Percentiles rank a stretch among this genome's conserved stretches.
These are phyloP conservation scores for Drosophila guanche DNA, from an alignment of 1,140 invertebrate species.

Conservation along the genomic window DNA sequence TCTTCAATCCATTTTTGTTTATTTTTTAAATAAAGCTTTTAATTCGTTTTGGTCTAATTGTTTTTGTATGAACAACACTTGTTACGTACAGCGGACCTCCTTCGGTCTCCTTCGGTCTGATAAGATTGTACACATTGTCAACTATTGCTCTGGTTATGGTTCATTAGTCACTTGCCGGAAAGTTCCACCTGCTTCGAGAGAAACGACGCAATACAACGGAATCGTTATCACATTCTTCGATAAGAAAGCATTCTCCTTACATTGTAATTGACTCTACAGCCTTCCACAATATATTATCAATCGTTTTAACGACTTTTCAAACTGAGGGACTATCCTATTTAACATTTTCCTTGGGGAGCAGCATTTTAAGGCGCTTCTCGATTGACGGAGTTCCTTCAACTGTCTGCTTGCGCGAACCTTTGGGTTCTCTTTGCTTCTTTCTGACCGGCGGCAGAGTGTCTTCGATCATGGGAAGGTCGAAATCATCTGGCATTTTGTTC, in stretches of 20 bases:
- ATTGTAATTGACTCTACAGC: conserved; percentile 22
- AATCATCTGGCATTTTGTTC: conserved; percentile 68
- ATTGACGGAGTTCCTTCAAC: conserved; percentile 3
- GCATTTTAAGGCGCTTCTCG: conserved; percentile 53
- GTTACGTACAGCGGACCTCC: conserved; percentile 25
- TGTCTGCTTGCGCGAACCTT: background rate
- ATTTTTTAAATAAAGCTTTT: conserved; percentile 40
- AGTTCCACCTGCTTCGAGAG: conserved; percentile 7
- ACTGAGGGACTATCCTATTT: background rate
- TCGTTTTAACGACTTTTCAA: background rate
- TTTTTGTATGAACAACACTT: conserved; percentile 28
- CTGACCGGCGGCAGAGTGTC: conserved; percentile 9
- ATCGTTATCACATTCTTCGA: conserved; percentile 4
- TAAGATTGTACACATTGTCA: conserved; percentile 24
- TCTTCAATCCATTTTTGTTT: conserved; percentile 18
- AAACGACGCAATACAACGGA: conserved; percentile 37
- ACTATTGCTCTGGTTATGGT: conserved; percentile 13
- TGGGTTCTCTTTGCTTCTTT: conserved; percentile 14
- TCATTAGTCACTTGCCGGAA: conserved; percentile 26
- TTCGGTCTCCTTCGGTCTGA: conserved; percentile 18
- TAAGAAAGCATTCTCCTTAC: conserved; percentile 14
- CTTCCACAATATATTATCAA: conserved; percentile 33
- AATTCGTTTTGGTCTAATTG: conserved; percentile 42
- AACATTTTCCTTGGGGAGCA: conserved; percentile 52
- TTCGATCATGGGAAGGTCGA: conserved; percentile 54